Percentiles rank a stretch among this genome's conserved stretches.
Evolutionary conservation across 1,140 invertebrate genomes (phyloP).

Genomic region (Luehdorfia chinensis): DNA sequence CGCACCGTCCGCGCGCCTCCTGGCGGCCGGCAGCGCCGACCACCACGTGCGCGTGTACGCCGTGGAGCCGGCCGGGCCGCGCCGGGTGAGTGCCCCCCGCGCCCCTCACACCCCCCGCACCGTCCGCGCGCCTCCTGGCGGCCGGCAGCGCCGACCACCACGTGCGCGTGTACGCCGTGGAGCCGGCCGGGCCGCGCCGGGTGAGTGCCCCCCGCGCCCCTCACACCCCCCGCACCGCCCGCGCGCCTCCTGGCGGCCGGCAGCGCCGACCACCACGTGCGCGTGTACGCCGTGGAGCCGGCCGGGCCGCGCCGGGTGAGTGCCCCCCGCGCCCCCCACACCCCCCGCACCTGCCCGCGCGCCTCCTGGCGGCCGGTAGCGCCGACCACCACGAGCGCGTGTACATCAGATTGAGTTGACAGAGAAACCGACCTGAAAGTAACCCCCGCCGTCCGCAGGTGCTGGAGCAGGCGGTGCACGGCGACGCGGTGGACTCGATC

Average conservation of each 20-base stretch:
- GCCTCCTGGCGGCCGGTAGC: constrained; percentile 91
- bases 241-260: constrained; percentile 92
- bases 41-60: constrained; percentile 86
- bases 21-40: constrained; percentile 94
- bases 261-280: constrained; percentile 94
- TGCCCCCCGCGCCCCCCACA: too few species aligned
- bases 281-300: constrained; percentile 61
- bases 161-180: constrained; percentile 79
- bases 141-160: constrained; percentile 96
- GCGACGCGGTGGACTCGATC: constrained; percentile 96
- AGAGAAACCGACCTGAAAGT: too few species aligned
- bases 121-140: constrained; percentile 86
- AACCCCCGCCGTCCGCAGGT: constrained; percentile 75
- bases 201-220: too few species aligned
- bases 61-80: constrained; percentile 31
- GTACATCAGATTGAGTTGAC: too few species aligned
- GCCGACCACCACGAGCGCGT: constrained; percentile 93
- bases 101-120: too few species aligned
- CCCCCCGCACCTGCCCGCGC: too few species aligned
- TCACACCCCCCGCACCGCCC: too few species aligned
- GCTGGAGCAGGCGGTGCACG: constrained; percentile 92
- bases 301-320: constrained; percentile 61
- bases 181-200: constrained; percentile 30
- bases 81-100: too few species aligned
- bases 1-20: too few species aligned